A percentile compares a stretch with the other conserved stretches of the same genome.
These are phyloP conservation scores for Drosophila lacteicornis DNA, from an alignment of 1,140 invertebrate genomes.

Conservation along the genomic window DNA sequence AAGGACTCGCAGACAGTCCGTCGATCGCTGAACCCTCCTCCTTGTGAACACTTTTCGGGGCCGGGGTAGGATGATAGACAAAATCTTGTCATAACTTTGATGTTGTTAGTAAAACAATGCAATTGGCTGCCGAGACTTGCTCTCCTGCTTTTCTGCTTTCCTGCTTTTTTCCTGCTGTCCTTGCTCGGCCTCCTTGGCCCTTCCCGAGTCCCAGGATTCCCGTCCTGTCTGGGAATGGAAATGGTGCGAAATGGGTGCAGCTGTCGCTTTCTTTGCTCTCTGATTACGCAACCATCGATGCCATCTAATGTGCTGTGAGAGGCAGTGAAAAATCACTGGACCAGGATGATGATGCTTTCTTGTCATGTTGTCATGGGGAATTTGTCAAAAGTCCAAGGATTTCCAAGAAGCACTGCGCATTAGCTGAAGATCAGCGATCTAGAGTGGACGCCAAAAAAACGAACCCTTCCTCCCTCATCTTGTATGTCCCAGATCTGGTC, in stretches of 20 bases:
- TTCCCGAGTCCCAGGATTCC: constrained; percentile 12
- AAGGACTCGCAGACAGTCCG: constrained; percentile 43
- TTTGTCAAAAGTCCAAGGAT: constrained; percentile 50
- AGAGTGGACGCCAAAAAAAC: constrained; percentile 32
- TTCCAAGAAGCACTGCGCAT: constrained; percentile 69
- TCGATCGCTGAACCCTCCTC: constrained; percentile 53
- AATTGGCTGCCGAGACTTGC: constrained; percentile 54
- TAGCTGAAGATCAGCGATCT: constrained; percentile 56
- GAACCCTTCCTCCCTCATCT: constrained; percentile 20
- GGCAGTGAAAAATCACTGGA: constrained; percentile 79
- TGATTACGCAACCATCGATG: constrained; percentile 70
- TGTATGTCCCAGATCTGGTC: constrained; percentile 52
- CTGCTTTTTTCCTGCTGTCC: constrained; percentile 26
- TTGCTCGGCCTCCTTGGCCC: constrained; percentile 53
- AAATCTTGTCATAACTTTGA: constrained; percentile 84
- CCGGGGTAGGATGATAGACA: constrained; percentile 72
- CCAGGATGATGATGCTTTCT: constrained; percentile 55
- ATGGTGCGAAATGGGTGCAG: constrained; percentile 70
- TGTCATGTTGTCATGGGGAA: constrained; percentile 44
- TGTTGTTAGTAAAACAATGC: constrained; percentile 81
- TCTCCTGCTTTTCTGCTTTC: constrained; percentile 19
- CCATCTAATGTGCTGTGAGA: constrained; percentile 73
- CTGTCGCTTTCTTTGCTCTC: constrained; percentile 51
- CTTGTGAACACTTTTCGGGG: constrained; percentile 12
- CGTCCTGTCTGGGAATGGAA: constrained; percentile 65